phyloP scores from a whole-genome alignment of 2,797 vertebrate genomes.

The Bryconaethiops microstoma region DNA sequence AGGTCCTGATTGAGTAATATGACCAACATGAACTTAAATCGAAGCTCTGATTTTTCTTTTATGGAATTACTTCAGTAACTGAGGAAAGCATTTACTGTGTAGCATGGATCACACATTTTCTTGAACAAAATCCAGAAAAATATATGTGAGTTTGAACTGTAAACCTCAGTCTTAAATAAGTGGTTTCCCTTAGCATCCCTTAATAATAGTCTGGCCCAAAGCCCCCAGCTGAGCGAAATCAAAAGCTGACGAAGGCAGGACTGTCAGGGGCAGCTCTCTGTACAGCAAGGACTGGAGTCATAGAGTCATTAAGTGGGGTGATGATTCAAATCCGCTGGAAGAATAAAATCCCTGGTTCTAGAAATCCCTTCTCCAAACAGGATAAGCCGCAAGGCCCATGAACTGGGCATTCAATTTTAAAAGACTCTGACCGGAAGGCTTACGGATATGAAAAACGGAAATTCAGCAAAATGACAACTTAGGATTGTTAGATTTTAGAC shows the following conservation, averaged over 20 bases:
- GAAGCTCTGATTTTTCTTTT: neutral
- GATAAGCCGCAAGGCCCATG: slow-evolving; percentile 41
- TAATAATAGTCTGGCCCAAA: slow-evolving; percentile 31
- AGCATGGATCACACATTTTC: neutral
- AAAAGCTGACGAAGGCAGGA: slow-evolving; percentile 33
- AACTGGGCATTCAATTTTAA: slow-evolving; percentile 33
- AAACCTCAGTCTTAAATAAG: slow-evolving; percentile 11
- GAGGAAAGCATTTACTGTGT: neutral
- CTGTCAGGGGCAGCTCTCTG: slow-evolving; percentile 18
- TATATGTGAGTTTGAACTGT: neutral
- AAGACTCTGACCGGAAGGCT: slow-evolving; percentile 15
- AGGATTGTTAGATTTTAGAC: neutral
- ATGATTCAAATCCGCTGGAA: slow-evolving; percentile 69
- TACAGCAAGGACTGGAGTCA: slow-evolving; percentile 50
- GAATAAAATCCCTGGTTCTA: slow-evolving; percentile 65
- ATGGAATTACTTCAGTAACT: neutral
- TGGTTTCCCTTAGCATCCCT: neutral
- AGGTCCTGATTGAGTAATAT: too few relatives aligned
- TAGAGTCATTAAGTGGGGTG: slow-evolving; percentile 54
- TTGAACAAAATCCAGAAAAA: neutral
- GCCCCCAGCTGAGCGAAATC: slow-evolving; percentile 45
- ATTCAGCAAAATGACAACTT: slow-evolving; percentile 33
- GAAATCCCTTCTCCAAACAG: slow-evolving; percentile 63
- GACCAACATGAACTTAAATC: neutral
- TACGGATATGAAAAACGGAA: slow-evolving; percentile 20